Base-by-base conservation (phyloP, 2,888 invertebrate species). In the Blera fallax region DNA sequence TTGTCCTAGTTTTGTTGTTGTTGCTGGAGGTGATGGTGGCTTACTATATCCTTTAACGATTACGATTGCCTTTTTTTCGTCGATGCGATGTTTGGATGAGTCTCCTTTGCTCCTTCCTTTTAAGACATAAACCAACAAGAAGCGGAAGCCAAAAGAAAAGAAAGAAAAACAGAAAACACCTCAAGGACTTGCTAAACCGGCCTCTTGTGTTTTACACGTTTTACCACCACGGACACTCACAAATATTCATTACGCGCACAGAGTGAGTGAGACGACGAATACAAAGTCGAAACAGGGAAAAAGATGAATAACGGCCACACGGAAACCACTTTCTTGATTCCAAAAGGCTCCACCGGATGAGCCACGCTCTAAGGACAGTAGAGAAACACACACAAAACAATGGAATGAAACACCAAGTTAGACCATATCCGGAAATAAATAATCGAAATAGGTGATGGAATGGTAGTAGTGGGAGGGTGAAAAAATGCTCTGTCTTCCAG, bases 351-450 rank as follows among this genome's bases (percentile, higher is more conserved):
- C 24, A 6, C 14, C 16, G 52, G 27, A 54, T n/a, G 16, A 54
- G 18, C 27, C 32, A 16, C 60, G 14, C 43, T 40, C 43, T 52
- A 40, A 64, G 54, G 34, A 40, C 52, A 73, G 21, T 29, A n/a
- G 14, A 52, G 10, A 40, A 56, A n/a, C n/a, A 54, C 21, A 50
- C 37, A 65, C 32, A 56, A 65, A 76, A 45, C 16, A 74, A 43
- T 45, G 50, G 50, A 74, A 64, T 62, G 43, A 74, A 58, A 64
- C 74, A 64, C 65, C 74, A 76, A 76, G 65, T 65, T 48, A 69
- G 65, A 77, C 65, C 58, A 56, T 48, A 70, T 62, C 78, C 78
- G 70, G 70, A 70, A 78, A 78, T 78, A 70, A 78, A 78, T 78
- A 78, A 64, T 78, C 69, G 77, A 60, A 77, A 69, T 77, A 24